Base-by-base conservation (phyloP, 1,140 invertebrate genomes). In the Drosophila mojavensis region DNA sequence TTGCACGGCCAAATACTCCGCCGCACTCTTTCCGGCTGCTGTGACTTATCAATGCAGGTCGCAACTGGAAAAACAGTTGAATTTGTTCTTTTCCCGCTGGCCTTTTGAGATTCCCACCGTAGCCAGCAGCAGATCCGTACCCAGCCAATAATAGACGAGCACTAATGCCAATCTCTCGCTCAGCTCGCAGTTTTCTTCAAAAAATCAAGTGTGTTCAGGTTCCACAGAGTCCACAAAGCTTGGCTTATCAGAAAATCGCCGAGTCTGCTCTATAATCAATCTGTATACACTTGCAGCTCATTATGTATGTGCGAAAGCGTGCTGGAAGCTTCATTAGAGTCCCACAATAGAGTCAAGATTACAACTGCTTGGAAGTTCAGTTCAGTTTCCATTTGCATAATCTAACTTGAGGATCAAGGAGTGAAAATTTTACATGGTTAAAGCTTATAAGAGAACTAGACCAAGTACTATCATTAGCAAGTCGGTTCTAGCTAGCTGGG, bases 141-240 rank as follows among this genome's bases (percentile, higher is more conserved):
- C 77, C 84, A 80, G 79, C 77, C 83, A 78, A 88, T 88, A 88
- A 88, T 88, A 77, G 81, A 86, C 78, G 43, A 86, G 84, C 66
- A 88, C 83, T 88, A 89, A 88, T 56, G 50, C 59, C 60, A 79
- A 79, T 45, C 69, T 48, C 58, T 54, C 63, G 64, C 63, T 75
- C 66, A 77, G 77, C 72, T 83, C 68, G 83, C 33, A 88, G 77
- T 88, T 88, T 86, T 89, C 80, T 77, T 85, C 73, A 78, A 88
- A 83, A 88, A 77, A 58, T 67, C 50, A 73, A 75, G 64, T 74
- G 33, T 48, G 30, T 62, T 65, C 65, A 72, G 67, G 65, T 83
- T 72, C 79, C 79, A 76, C 78, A 83, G 9, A 45, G 50, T 65
- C 71, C 73, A 78, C 68, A 68, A 30, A n/a, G 33, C 9, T 3